Evolutionary conservation across 1,140 invertebrate genomes (phyloP), one percentile per base, ranked within the genome.

Genomic region (Ceratoteleas bidentatus): DNA sequence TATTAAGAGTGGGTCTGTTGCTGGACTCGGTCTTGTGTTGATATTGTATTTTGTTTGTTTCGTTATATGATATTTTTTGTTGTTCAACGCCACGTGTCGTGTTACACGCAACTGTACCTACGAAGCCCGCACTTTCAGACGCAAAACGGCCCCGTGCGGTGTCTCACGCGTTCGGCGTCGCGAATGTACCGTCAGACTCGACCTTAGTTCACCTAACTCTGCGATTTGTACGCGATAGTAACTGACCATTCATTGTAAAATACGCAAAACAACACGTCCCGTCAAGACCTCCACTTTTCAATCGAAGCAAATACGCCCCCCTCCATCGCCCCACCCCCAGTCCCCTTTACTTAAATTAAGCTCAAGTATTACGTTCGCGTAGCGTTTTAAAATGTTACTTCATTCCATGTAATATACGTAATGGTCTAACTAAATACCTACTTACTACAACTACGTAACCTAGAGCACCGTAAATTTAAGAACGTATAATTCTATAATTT

Each of bases 381-480:
- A 90, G 89, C 87, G 87, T 90, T 89, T 88, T 88, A 76, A 90
- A 88, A 90, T 91, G 90, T 90, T 90, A 91, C 87, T 91, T 90
- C 90, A 91, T 91, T 91, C 90, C 90, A 91, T 91, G 90, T 91
- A 91, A 91, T 91, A 91, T 91, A 91, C 89, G 87, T 91, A 90
- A 90, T 90, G 50, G 69, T 66, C 72, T 72, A n/a, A n/a, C n/a
- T n/a, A n/a, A n/a, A n/a, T n/a, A n/a, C n/a, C n/a, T n/a, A n/a
- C n/a, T n/a, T n/a, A n/a, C n/a, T n/a, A n/a, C n/a, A n/a, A n/a
- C n/a, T n/a, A n/a, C n/a, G n/a, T n/a, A n/a, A n/a, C n/a, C n/a
- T n/a, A n/a, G n/a, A n/a, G n/a, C n/a, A n/a, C n/a, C n/a, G n/a
- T n/a, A n/a, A n/a, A n/a, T n/a, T n/a, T n/a, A n/a, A n/a, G n/a